Base-by-base conservation (phyloP, 2,113 vertebrate species). In the Camelus bactrianus region DNA sequence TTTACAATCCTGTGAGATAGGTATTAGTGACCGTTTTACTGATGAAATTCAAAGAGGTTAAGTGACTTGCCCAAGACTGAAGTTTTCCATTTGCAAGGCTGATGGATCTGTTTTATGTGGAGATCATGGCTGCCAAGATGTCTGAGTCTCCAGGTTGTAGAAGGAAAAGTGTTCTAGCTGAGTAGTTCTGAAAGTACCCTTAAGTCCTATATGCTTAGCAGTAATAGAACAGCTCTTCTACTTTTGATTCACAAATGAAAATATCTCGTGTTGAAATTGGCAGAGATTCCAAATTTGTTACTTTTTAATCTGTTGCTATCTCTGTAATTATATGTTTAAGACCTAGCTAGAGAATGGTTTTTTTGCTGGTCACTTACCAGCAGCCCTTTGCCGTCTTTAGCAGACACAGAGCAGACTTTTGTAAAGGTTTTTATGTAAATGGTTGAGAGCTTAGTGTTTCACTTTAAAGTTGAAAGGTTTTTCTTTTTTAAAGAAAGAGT, bases 341-440 rank as follows among this genome's bases (percentile, higher is more conserved):
- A 30, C 52, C 69, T 24, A 30, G 8, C 90, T 84, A 19, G 80
- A 93, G 60, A 8, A 8, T 50, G 46, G 48, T 94, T 79, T 95
- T 62, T 50, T 91, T 48, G n/a, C 48, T 90, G 0, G 65, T 84
- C 48, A 16, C 48, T 94, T 70, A 52, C 62, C 35, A 76, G 84
- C 48, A 56, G 16, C 69, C 88, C 70, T 35, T 77, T 77, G 8
- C 81, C 6, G 0, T 0, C 22, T 38, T 94, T 94, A 85, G 35
- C 76, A 4, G 96, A 13, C 90, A 0, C 52, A 82, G 56, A 87
- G 35, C 73, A 91, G 85, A 79, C 54, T 90, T 93, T 50, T 58
- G 80, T 46, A 93, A 91, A 77, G 85, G 54, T 32, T 91, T 93
- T 95, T 70, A 93, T 96, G 81, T 96, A 92, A 96, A 94, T 76